Evolutionary conservation across 2,113 vertebrate genomes (phyloP).

Genomic region (Empidonax alnorum): DNA sequence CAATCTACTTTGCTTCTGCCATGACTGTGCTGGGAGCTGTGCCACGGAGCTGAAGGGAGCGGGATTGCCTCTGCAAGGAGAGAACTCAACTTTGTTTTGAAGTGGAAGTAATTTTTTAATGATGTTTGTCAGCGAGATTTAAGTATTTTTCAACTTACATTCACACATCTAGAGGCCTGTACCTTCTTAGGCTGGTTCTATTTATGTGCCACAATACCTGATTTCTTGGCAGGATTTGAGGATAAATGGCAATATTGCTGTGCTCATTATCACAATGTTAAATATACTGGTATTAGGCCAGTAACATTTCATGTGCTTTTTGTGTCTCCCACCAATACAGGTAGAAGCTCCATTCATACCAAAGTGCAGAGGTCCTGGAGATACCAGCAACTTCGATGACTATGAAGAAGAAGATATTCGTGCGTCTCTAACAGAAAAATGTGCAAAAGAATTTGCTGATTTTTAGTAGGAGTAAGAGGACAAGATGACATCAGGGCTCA

Average conservation of each 20-base stretch:
- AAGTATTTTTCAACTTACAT: background rate
- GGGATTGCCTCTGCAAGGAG: background rate
- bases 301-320: background rate
- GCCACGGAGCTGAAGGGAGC: background rate
- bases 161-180: background rate
- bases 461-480: conserved; percentile 86
- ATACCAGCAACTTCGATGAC: conserved; percentile 99
- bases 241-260: background rate
- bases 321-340: conserved; percentile 60
- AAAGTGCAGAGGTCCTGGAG: conserved; percentile 98
- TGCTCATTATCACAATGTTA: background rate
- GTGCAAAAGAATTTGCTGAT: conserved; percentile 96
- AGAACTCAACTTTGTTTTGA: background rate
- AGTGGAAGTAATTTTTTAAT: background rate
- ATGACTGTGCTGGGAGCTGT: rapidly evolving
- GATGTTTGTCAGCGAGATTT: background rate
- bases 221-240: background rate
- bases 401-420: conserved; percentile 98
- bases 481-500: conserved; percentile 82
- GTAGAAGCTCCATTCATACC: conserved; percentile 98
- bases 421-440: conserved; percentile 98
- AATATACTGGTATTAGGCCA: background rate
- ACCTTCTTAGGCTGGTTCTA: background rate
- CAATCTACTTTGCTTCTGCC: rapidly evolving
- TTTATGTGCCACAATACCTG: background rate